phyloP scores from a whole-genome alignment of 2,113 vertebrate genomes.

The Tragelaphus strepsiceros region DNA sequence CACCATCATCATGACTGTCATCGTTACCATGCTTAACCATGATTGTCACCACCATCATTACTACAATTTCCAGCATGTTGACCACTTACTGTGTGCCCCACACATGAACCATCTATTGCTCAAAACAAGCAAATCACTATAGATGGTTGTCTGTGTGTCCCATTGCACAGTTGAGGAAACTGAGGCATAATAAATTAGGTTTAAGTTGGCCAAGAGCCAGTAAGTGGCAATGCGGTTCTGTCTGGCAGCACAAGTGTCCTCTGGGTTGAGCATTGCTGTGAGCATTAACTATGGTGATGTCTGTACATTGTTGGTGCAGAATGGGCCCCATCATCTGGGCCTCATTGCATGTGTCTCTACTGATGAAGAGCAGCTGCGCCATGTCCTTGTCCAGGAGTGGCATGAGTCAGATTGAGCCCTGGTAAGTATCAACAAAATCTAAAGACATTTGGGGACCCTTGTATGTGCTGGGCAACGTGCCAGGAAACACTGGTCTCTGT shows the following conservation, averaged over 20 bases:
- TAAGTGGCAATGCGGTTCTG: background rate
- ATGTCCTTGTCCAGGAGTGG: background rate
- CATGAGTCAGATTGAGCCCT: background rate
- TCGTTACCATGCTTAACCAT: fast-evolving
- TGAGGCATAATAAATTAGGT: background rate
- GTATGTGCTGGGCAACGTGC: background rate
- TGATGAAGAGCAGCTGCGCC: background rate
- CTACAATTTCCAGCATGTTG: background rate
- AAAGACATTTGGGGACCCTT: background rate
- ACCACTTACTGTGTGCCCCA: background rate
- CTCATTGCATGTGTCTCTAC: background rate
- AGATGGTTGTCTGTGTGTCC: background rate
- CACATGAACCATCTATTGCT: background rate
- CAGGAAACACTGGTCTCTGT: background rate
- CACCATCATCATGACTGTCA: background rate
- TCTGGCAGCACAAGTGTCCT: fast-evolving
- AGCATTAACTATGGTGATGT: background rate
- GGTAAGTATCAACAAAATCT: background rate
- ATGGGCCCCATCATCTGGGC: background rate
- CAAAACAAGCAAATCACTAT: background rate
- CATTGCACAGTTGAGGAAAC: background rate
- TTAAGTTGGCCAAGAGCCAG: background rate
- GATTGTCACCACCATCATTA: too few relatives aligned
- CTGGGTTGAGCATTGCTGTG: background rate
- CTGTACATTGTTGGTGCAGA: background rate